These are phyloP conservation scores for Gymnoscelis rufifasciata DNA, from an alignment of 2,888 invertebrate species.

Conservation along the genomic window DNA sequence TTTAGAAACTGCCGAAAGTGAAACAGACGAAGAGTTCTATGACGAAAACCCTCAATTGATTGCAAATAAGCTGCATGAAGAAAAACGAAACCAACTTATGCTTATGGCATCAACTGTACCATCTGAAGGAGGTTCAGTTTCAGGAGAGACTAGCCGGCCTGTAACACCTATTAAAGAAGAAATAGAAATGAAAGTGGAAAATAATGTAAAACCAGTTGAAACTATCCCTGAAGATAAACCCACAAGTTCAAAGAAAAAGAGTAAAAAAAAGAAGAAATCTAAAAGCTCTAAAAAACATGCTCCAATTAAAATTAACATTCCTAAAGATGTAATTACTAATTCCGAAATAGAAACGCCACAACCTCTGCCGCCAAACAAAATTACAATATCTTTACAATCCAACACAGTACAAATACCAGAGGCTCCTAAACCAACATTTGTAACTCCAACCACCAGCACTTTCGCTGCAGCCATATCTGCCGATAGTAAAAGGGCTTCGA, in stretches of 20 bases:
- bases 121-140: conserved; percentile 75
- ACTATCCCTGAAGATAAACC: conserved; percentile 71
- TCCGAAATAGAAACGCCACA: conserved; percentile 45
- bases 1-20: conserved; percentile 90
- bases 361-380: conserved; percentile 61
- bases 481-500: conserved; percentile 86
- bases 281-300: conserved; percentile 67
- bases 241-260: conserved; percentile 82
- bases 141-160: conserved; percentile 82
- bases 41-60: conserved; percentile 88
- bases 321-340: conserved; percentile 67
- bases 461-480: conserved; percentile 46
- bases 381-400: conserved; percentile 72
- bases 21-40: conserved; percentile 93
- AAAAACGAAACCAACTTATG: conserved; percentile 85
- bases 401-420: conserved; percentile 73
- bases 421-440: conserved; percentile 39
- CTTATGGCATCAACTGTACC: conserved; percentile 81
- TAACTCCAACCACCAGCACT: conserved; percentile 28
- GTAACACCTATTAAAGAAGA: conserved; percentile 75
- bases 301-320: conserved; percentile 81
- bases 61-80: conserved; percentile 85
- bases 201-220: conserved; percentile 27
- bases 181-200: conserved; percentile 6
- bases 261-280: conserved; percentile 81